Evolutionary conservation across 2,113 vertebrate species (phyloP).

Genomic region (Polypterus senegalus): DNA sequence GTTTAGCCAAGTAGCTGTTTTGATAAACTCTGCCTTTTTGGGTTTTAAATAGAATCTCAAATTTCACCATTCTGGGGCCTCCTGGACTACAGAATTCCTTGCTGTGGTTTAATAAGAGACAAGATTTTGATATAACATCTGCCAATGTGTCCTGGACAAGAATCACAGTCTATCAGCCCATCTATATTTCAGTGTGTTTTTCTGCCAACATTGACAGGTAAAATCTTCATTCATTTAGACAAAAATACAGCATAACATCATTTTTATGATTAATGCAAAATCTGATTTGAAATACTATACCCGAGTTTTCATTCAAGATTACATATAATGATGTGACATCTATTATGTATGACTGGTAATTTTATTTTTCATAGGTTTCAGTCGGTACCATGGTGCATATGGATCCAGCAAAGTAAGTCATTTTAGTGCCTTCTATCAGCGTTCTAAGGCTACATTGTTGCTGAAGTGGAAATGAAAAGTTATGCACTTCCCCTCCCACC

Average conservation of each 20-base stretch:
- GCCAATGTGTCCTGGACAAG: constrained; percentile 5
- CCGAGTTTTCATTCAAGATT: neutral
- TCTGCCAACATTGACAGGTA: constrained; percentile 2
- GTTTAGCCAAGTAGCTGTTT: neutral
- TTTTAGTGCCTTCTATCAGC: neutral
- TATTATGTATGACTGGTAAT: neutral
- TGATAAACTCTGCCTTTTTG: neutral
- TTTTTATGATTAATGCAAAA: no score
- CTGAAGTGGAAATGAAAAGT: neutral
- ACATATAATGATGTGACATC: neutral
- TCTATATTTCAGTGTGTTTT: constrained; percentile 4
- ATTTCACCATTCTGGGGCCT: constrained; percentile 7
- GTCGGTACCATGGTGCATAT: constrained; percentile 9
- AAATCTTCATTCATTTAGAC: neutral
- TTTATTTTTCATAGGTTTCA: constrained; percentile 6
- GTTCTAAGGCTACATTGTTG: neutral
- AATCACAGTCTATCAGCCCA: neutral
- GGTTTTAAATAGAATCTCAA: neutral
- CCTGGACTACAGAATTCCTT: neutral
- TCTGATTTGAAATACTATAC: neutral
- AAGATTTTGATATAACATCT: neutral
- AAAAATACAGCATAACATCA: neutral
- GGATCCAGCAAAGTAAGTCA: constrained; percentile 8
- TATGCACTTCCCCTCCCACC: neutral
- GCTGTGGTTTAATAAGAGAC: neutral